Conservation (phyloP, 2,888 invertebrate genomes). For the Venustoraphidia nigricollis region DNA sequence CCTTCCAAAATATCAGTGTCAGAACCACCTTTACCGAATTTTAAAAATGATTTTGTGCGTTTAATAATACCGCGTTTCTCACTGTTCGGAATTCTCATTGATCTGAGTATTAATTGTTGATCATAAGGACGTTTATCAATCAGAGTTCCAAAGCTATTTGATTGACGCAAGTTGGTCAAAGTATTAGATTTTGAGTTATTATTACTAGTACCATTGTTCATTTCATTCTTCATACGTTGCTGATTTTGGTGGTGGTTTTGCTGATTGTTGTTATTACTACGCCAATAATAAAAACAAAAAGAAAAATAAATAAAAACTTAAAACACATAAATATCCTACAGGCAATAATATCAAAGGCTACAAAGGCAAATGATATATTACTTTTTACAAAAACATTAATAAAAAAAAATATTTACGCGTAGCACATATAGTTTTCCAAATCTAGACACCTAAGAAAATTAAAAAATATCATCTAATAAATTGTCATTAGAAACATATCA, state of each 20-base stretch:
- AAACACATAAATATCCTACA: no score
- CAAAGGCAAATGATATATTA: no score
- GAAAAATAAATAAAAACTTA: constrained; percentile 15
- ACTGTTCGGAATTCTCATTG: constrained; percentile 30
- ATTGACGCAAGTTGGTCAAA: constrained; percentile 16
- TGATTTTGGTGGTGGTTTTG: constrained; percentile 5
- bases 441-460: no score
- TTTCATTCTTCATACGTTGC: constrained; percentile 9
- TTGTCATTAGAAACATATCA: no score
- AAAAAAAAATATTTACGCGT: no score
- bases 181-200: constrained; percentile 6
- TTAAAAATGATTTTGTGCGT: constrained; percentile 75
- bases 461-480: no score
- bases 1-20: constrained; percentile 68
- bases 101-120: constrained; percentile 34
- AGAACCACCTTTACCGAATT: constrained; percentile 52
- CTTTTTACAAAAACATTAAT: no score
- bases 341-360: no score
- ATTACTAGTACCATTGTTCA: constrained; percentile 22
- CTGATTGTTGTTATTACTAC: constrained; percentile 5
- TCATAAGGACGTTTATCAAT: constrained; percentile 30
- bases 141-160: constrained; percentile 25
- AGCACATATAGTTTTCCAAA: no score
- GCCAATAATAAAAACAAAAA: not conserved
- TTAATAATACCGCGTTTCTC: constrained; percentile 55